A percentile compares a stretch with the other conserved stretches of the same genome.
Evolutionary conservation across 2,113 vertebrate species (phyloP).

Genomic region (Pygoscelis adeliae): DNA sequence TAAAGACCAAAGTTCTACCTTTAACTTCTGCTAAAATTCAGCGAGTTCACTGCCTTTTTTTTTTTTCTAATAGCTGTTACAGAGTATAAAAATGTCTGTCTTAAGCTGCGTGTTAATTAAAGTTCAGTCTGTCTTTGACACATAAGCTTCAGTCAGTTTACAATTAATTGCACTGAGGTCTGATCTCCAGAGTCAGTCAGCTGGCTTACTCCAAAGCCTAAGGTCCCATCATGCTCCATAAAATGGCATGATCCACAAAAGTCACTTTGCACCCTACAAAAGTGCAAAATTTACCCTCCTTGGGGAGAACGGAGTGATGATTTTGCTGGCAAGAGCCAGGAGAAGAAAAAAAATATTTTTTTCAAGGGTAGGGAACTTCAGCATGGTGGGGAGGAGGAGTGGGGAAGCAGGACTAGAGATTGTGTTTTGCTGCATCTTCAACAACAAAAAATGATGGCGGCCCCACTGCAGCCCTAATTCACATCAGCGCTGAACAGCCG

Average conservation of each 20-base stretch:
- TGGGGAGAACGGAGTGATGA: background rate
- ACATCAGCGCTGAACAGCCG: fast-evolving
- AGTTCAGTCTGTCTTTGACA: conserved; percentile 2
- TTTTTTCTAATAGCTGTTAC: background rate
- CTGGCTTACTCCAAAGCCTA: background rate
- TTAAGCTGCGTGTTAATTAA: background rate
- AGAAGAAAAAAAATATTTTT: background rate
- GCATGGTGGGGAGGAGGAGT: background rate
- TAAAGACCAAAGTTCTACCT: background rate
- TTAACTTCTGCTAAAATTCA: conserved; percentile 1
- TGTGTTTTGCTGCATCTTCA: background rate
- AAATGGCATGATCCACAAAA: background rate
- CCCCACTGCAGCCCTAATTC: background rate
- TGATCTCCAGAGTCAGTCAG: background rate
- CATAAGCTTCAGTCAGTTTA: background rate
- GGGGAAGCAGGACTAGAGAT: background rate
- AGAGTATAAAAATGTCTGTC: background rate
- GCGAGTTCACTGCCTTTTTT: background rate
- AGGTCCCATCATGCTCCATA: background rate
- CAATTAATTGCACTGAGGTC: background rate
- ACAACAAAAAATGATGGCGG: background rate
- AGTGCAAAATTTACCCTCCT: background rate
- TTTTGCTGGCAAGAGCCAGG: background rate
- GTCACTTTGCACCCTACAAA: background rate
- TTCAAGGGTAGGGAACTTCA: background rate